Conservation (phyloP, 2,797 vertebrate species). For the Melopsittacus undulatus region DNA sequence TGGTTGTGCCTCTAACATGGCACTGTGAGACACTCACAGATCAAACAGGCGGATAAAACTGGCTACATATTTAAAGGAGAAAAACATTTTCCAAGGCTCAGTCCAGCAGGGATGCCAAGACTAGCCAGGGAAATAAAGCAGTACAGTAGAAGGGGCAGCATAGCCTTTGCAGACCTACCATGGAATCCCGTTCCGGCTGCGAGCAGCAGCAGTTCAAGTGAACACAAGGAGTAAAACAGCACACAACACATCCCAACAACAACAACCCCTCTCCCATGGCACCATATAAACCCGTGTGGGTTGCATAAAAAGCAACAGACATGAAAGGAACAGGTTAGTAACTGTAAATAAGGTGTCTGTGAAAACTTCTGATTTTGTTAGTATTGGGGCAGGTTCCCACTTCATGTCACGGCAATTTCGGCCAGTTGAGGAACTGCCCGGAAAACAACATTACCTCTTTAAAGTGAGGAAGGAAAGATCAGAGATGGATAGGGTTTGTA, state of each 20-base stretch:
- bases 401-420: background rate
- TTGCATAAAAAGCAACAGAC: background rate
- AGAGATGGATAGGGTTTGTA: background rate
- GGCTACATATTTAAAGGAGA: background rate
- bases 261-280: background rate
- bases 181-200: background rate
- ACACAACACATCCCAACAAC: background rate
- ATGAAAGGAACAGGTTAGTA: background rate
- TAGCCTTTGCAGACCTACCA: background rate
- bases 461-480: background rate
- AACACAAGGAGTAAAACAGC: background rate
- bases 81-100: background rate
- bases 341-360: background rate
- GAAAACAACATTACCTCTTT: background rate
- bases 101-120: slow-evolving; percentile 12
- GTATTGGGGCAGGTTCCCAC: background rate
- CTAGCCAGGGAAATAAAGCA: background rate
- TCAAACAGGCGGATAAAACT: background rate
- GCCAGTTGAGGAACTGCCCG: rapidly evolving
- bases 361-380: background rate
- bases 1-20: background rate
- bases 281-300: rapidly evolving
- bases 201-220: background rate
- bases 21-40: background rate
- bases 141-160: background rate